phyloP scores from a whole-genome alignment of 2,888 invertebrate species.

The Drosophila diplacantha region DNA sequence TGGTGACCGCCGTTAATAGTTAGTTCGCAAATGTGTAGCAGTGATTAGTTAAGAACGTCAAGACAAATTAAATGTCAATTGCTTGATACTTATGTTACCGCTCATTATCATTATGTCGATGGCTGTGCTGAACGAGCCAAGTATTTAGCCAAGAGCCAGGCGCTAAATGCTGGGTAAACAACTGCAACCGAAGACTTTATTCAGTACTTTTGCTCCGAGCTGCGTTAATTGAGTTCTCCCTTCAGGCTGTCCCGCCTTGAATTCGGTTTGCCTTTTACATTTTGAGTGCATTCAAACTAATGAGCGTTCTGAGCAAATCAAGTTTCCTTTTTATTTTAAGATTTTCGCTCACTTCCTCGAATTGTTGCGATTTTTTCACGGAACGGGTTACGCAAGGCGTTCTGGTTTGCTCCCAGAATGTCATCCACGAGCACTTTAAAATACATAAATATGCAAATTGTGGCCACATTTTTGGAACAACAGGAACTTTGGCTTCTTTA shows the following conservation, averaged over 20 bases:
- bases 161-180: conserved; percentile 28
- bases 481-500: not conserved
- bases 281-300: conserved; percentile 44
- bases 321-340: conserved; percentile 37
- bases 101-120: conserved; percentile 14
- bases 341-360: conserved; percentile 24
- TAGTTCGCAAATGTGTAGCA: conserved; percentile 10
- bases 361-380: conserved; percentile 6
- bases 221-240: conserved; percentile 42
- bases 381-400: conserved; percentile 20
- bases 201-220: conserved; percentile 26
- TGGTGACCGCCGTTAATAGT: conserved; percentile 13
- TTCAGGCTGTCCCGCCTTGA: conserved; percentile 52
- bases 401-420: conserved; percentile 1
- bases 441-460: conserved; percentile 3
- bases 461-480: not conserved
- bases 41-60: conserved; percentile 42
- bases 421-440: conserved; percentile 4
- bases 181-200: conserved; percentile 17
- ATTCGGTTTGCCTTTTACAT: conserved; percentile 48
- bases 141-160: conserved; percentile 19
- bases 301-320: conserved; percentile 17
- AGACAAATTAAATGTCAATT: conserved; percentile 68
- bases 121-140: conserved; percentile 14
- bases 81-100: conserved; percentile 22